These are phyloP conservation scores for Latrodectus geometricus DNA, from an alignment of 1,140 invertebrate species.

Conservation along the genomic window DNA sequence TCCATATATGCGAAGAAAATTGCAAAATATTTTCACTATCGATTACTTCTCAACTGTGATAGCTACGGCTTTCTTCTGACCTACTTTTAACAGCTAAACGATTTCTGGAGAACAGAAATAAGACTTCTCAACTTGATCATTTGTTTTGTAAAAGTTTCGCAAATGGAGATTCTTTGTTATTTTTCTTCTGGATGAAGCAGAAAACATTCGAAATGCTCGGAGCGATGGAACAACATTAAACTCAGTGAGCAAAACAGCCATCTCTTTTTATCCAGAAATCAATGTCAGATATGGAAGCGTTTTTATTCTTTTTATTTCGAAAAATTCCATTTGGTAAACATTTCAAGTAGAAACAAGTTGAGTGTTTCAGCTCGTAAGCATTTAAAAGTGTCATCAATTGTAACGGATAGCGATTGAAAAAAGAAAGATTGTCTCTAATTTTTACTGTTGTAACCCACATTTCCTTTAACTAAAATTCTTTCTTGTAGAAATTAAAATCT, in stretches of 20 bases:
- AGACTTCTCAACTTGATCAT: background rate
- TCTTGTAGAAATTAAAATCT: background rate
- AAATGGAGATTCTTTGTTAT: background rate
- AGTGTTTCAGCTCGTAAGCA: background rate
- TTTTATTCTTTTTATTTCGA: background rate
- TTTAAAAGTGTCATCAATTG: background rate
- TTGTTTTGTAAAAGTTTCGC: background rate
- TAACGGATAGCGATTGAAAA: background rate
- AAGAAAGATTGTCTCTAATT: background rate
- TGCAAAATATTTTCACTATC: background rate
- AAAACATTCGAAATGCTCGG: background rate
- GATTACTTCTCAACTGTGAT: background rate
- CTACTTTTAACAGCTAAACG: background rate
- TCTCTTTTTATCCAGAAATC: background rate
- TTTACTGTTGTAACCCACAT: background rate
- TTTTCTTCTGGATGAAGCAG: background rate
- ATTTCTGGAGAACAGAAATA: background rate
- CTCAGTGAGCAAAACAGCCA: background rate
- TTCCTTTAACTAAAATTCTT: background rate
- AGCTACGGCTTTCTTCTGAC: background rate
- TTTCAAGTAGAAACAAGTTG: background rate
- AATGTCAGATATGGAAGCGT: background rate
- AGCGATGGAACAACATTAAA: background rate
- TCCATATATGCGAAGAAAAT: background rate
- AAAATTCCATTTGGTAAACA: background rate